phyloP scores from a whole-genome alignment of 2,888 invertebrate species.

The Dryococelus australis region DNA sequence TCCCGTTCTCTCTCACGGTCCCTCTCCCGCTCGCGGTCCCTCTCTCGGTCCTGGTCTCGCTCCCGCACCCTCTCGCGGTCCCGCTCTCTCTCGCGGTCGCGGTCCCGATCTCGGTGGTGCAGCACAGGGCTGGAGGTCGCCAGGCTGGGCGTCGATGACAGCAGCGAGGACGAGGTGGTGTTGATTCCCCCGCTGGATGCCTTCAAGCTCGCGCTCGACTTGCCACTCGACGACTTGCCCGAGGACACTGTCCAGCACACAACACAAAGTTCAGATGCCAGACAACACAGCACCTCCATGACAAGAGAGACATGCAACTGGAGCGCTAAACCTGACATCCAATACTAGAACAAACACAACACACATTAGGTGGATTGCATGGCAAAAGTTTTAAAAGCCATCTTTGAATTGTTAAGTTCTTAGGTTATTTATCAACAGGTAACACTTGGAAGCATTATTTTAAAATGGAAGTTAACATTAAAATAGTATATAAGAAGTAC shows the following conservation, averaged over 20 bases:
- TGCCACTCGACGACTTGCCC: constrained; percentile 37
- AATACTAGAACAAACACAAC: too few species aligned
- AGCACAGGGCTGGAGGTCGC: constrained; percentile 19
- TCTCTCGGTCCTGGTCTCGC: constrained; percentile 33
- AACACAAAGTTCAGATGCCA: not conserved
- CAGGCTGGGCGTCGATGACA: constrained; percentile 32
- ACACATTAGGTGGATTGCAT: too few species aligned
- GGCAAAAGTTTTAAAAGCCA: too few species aligned
- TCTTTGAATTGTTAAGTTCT: too few species aligned
- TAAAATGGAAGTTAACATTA: too few species aligned
- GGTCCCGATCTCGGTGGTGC: constrained; percentile 38
- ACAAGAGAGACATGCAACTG: too few species aligned
- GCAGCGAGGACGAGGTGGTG: constrained; percentile 37
- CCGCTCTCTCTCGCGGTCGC: constrained; percentile 35
- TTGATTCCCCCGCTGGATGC: constrained; percentile 12
- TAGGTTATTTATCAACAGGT: too few species aligned
- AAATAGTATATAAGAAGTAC: too few species aligned
- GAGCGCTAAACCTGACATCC: too few species aligned
- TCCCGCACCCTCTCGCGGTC: constrained; percentile 31
- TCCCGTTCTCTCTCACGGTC: constrained; percentile 41
- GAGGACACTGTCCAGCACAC: constrained; percentile 34
- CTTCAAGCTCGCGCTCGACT: constrained; percentile 22
- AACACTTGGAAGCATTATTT: too few species aligned
- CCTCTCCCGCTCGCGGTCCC: constrained; percentile 26
- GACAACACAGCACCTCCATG: not conserved